These are phyloP conservation scores for Dallia pectoralis DNA, from an alignment of 2,797 vertebrate species.

Conservation along the genomic window DNA sequence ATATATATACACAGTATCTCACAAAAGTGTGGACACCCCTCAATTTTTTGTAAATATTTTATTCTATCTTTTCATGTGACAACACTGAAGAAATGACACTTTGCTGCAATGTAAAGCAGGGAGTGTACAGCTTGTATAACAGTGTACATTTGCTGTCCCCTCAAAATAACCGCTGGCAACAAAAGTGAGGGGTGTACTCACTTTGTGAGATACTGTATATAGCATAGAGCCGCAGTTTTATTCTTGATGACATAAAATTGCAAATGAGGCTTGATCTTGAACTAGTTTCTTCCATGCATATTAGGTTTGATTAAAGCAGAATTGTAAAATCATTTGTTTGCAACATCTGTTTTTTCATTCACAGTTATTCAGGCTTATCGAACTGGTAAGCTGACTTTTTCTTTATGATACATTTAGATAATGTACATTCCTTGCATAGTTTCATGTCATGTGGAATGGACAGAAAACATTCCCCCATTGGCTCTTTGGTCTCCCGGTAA, in stretches of 20 bases:
- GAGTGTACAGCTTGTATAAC: too few species aligned
- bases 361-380: conserved; percentile 17
- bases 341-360: conserved; percentile 22
- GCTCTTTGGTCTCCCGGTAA: conserved; percentile 19
- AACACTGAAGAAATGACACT: too few species aligned
- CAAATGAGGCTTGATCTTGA: conserved; percentile 41
- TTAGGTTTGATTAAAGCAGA: conserved; percentile 45
- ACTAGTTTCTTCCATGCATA: conserved; percentile 66
- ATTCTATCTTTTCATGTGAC: too few species aligned
- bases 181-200: too few species aligned
- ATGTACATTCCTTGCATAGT: conserved; percentile 75
- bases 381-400: conserved; percentile 32
- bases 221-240: conserved; percentile 45
- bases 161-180: too few species aligned
- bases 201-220: too few species aligned
- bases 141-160: too few species aligned
- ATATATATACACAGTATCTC: too few species aligned
- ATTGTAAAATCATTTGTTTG: conserved; percentile 18
- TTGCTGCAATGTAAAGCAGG: too few species aligned
- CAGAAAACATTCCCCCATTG: conserved; percentile 46
- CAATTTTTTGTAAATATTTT: too few species aligned
- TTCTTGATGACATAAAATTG: conserved; percentile 37
- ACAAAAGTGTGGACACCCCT: too few species aligned
- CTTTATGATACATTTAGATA: conserved; percentile 15
- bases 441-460: conserved; percentile 58